These are phyloP conservation scores for Agelas oroides DNA, from an alignment of 37 sponge, comb jelly and placozoan genomes.

Conservation along the genomic window DNA sequence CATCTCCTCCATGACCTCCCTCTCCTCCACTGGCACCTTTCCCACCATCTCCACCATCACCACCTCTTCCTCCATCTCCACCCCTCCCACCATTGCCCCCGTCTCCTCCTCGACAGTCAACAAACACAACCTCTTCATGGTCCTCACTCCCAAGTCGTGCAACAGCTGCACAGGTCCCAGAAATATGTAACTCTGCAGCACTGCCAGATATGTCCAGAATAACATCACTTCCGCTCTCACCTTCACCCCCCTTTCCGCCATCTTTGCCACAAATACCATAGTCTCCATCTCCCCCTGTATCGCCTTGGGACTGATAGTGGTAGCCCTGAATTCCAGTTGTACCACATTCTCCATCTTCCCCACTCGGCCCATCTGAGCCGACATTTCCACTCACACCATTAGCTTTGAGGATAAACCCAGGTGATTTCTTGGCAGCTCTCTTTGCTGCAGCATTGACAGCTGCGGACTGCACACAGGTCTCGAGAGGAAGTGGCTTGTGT, in stretches of 20 bases:
- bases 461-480: not conserved
- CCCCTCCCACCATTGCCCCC: slow-evolving; percentile 69
- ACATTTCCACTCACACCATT: slow-evolving; percentile 45
- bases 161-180: slow-evolving; percentile 14
- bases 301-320: slow-evolving; percentile 30
- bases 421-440: slow-evolving; percentile 46
- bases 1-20: slow-evolving; percentile 80
- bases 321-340: slow-evolving; percentile 19
- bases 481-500: not conserved
- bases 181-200: slow-evolving; percentile 34
- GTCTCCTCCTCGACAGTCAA: slow-evolving; percentile 84
- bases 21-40: slow-evolving; percentile 56
- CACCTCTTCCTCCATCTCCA: slow-evolving; percentile 81
- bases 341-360: slow-evolving; percentile 51
- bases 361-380: slow-evolving; percentile 64
- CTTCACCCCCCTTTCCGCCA: slow-evolving; percentile 38
- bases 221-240: slow-evolving; percentile 44
- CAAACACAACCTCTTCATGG: slow-evolving; percentile 72
- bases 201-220: slow-evolving; percentile 53
- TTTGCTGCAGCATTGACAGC: slow-evolving; percentile 15
- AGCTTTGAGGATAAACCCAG: slow-evolving; percentile 43
- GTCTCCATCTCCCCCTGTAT: slow-evolving; percentile 39
- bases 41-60: slow-evolving; percentile 73
- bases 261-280: slow-evolving; percentile 52
- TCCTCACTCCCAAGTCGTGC: slow-evolving; percentile 68